phyloP scores from a whole-genome alignment of 2,113 vertebrate genomes.

The Oreotragus oreotragus region DNA sequence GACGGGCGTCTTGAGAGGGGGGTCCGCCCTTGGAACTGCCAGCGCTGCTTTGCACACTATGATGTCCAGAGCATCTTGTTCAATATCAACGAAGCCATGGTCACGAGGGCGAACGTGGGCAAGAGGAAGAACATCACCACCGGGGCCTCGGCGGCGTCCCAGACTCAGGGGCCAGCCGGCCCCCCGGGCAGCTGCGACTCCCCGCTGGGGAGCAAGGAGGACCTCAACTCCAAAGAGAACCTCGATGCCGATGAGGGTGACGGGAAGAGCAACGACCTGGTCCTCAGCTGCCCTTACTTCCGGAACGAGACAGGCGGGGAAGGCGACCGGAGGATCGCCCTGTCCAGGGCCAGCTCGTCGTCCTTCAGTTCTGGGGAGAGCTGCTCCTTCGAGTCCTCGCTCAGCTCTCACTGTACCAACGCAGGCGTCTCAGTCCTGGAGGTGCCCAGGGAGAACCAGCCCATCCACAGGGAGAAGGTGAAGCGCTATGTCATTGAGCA shows the following conservation, averaged over 20 bases:
- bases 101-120: constrained; percentile 86
- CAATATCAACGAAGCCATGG: constrained; percentile 95
- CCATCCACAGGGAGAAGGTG: constrained; percentile 96
- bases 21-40: constrained; percentile 87
- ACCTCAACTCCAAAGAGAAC: constrained; percentile 94
- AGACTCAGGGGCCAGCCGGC: constrained; percentile 79
- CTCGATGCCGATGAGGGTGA: constrained; percentile 95
- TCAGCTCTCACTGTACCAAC: constrained; percentile 98
- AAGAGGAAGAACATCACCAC: constrained; percentile 97
- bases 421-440: constrained; percentile 96
- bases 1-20: constrained; percentile 84
- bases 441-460: constrained; percentile 94
- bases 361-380: constrained; percentile 89
- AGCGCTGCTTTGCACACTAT: constrained; percentile 97
- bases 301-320: constrained; percentile 96
- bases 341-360: constrained; percentile 90
- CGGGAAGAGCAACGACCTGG: constrained; percentile 93
- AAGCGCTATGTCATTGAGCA: constrained; percentile 98
- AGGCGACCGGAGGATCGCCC: constrained; percentile 92
- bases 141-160: constrained; percentile 94
- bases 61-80: constrained; percentile 98
- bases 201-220: constrained; percentile 93
- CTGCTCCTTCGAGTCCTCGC: constrained; percentile 95
- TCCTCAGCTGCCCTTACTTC: constrained; percentile 92
- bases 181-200: constrained; percentile 86